These are phyloP conservation scores for Leucopternis melanops DNA, from an alignment of 2,113 vertebrate species.

Conservation along the genomic window DNA sequence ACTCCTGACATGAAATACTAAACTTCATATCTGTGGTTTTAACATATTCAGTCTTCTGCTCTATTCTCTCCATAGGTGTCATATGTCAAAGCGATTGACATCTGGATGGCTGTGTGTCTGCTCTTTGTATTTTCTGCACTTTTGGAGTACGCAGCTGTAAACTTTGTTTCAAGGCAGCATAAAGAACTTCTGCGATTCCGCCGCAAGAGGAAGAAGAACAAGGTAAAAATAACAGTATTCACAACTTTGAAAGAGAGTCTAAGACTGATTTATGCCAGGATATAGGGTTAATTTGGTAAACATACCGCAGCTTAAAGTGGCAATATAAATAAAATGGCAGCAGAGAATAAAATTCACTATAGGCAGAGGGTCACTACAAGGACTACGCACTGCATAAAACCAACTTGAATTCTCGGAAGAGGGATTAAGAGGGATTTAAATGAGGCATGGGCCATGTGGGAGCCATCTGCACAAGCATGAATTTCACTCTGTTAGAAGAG, in stretches of 20 bases:
- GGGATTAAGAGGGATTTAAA: slow-evolving; percentile 46
- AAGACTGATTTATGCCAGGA: not conserved
- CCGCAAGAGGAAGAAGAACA: slow-evolving; percentile 83
- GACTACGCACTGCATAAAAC: slow-evolving; percentile 7
- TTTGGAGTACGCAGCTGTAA: slow-evolving; percentile 95
- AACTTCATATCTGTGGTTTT: not conserved
- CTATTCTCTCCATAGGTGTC: slow-evolving; percentile 78
- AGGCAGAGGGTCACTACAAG: slow-evolving; percentile 8
- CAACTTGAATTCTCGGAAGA: not conserved
- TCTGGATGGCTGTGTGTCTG: slow-evolving; percentile 98
- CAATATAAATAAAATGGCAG: not conserved
- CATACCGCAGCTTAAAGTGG: not conserved
- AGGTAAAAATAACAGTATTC: slow-evolving; percentile 67
- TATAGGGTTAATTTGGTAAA: not conserved
- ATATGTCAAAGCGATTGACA: slow-evolving; percentile 97
- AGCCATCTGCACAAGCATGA: slow-evolving; percentile 10
- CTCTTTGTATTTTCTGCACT: slow-evolving; percentile 97
- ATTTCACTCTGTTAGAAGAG: not conserved
- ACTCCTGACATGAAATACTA: not conserved
- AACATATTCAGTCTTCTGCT: not conserved
- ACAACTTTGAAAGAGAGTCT: not conserved
- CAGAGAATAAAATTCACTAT: not conserved
- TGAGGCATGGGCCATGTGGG: not conserved
- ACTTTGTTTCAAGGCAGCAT: slow-evolving; percentile 96
- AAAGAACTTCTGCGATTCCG: slow-evolving; percentile 91